These are phyloP conservation scores for Anthoptus insignis DNA, from an alignment of 2,888 invertebrate species.

Conservation along the genomic window DNA sequence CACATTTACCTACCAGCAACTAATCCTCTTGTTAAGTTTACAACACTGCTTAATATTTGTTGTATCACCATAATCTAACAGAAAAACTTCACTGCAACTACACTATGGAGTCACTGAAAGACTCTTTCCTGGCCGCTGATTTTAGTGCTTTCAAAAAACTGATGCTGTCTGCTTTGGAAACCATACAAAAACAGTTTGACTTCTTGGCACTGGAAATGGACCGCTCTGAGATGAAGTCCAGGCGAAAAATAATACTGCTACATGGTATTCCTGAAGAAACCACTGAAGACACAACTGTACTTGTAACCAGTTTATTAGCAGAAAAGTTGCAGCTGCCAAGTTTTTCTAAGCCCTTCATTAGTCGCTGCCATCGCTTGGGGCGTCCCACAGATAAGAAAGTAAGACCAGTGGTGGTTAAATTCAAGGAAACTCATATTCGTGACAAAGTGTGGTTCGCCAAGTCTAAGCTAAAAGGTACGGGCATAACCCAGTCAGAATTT, in stretches of 20 bases:
- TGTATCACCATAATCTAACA: no score
- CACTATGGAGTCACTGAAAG: not conserved
- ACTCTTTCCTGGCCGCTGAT: not conserved
- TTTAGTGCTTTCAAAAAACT: not conserved
- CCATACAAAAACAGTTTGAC: not conserved
- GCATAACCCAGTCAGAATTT: no score
- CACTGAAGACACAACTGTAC: not conserved
- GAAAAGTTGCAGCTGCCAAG: not conserved
- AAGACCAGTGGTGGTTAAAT: not conserved
- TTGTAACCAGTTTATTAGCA: not conserved
- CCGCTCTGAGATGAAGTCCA: not conserved
- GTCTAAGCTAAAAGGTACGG: not conserved
- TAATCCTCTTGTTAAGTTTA: no score
- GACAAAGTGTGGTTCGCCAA: constrained; percentile 2
- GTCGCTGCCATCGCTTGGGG: not conserved
- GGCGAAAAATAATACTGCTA: not conserved
- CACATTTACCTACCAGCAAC: no score
- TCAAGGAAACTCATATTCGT: not conserved
- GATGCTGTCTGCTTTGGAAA: not conserved
- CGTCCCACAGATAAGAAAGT: not conserved
- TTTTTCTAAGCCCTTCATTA: not conserved
- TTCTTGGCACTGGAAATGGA: not conserved
- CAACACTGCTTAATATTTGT: no score
- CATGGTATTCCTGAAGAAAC: not conserved
- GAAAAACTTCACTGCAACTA: no score